Conservation (phyloP, 2,797 vertebrate genomes). For the Anisognathus igniventris region DNA sequence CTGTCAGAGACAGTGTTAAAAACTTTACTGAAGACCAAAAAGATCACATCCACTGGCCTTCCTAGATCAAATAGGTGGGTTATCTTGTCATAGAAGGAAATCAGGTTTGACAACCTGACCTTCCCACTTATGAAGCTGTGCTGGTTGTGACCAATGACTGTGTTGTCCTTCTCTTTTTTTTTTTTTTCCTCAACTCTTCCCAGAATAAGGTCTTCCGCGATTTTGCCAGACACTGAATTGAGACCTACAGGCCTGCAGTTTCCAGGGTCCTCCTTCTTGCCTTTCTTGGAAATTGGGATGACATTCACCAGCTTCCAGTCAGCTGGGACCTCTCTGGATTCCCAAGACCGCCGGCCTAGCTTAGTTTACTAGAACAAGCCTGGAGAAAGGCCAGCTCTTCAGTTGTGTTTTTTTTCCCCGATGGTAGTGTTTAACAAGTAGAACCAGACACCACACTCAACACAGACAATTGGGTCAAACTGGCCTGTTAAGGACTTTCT, state of each 20-base stretch:
- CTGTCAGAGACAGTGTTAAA: neutral
- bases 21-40: neutral
- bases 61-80: neutral
- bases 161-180: neutral
- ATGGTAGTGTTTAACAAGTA: neutral
- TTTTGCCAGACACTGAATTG: neutral
- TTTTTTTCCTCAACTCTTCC: neutral
- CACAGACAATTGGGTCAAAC: neutral
- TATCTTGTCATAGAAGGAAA: neutral
- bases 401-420: neutral
- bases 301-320: accelerated
- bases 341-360: neutral
- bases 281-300: neutral
- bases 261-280: neutral
- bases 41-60: neutral
- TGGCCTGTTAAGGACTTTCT: neutral
- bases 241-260: neutral
- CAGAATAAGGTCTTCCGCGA: neutral
- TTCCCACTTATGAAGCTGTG: neutral
- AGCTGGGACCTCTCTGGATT: neutral
- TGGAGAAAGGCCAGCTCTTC: neutral
- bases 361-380: neutral
- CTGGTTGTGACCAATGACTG: neutral
- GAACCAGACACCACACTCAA: accelerated
- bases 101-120: neutral